A percentile compares a stretch with the other conserved stretches of the same genome.
These are phyloP conservation scores for Sialis fuliginosa DNA, from an alignment of 2,888 invertebrate genomes.

Conservation along the genomic window DNA sequence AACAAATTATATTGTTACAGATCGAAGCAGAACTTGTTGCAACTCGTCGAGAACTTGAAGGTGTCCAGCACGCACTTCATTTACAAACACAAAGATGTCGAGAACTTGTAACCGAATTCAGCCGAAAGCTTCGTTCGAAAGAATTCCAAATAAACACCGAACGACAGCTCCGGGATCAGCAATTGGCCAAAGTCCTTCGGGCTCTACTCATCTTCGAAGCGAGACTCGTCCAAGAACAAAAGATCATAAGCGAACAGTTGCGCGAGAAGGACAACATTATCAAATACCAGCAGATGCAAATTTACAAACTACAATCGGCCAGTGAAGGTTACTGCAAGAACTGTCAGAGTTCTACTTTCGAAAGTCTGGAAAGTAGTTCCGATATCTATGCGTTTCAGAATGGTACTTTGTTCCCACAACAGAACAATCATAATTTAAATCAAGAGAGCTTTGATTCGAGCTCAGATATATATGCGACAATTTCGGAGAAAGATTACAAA, in stretches of 20 bases:
- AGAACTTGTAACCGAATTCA: slow-evolving; percentile 47
- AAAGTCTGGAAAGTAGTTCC: slow-evolving; percentile 23
- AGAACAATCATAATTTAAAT: slow-evolving; percentile 11
- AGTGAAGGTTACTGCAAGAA: slow-evolving; percentile 20
- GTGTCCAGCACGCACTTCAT: slow-evolving; percentile 45
- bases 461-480: slow-evolving; percentile 23
- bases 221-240: slow-evolving; percentile 52
- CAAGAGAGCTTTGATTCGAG: slow-evolving; percentile 24
- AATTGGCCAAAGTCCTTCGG: slow-evolving; percentile 48
- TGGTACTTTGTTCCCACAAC: slow-evolving; percentile 16
- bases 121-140: slow-evolving; percentile 36
- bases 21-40: slow-evolving; percentile 43
- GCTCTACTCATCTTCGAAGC: slow-evolving; percentile 56
- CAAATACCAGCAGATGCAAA: slow-evolving; percentile 48
- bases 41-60: slow-evolving; percentile 42
- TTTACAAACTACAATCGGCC: slow-evolving; percentile 39
- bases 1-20: slow-evolving; percentile 30
- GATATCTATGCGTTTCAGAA: slow-evolving; percentile 14
- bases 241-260: slow-evolving; percentile 46
- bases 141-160: slow-evolving; percentile 42
- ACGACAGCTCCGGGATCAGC: slow-evolving; percentile 45
- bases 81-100: slow-evolving; percentile 47
- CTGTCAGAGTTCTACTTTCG: slow-evolving; percentile 18
- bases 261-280: slow-evolving; percentile 56
- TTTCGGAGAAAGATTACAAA: slow-evolving; percentile 19